A percentile compares a stretch with the other conserved stretches of the same genome.
Conservation (phyloP, 2,797 vertebrate species). For the Tenualosa ilisha region DNA sequence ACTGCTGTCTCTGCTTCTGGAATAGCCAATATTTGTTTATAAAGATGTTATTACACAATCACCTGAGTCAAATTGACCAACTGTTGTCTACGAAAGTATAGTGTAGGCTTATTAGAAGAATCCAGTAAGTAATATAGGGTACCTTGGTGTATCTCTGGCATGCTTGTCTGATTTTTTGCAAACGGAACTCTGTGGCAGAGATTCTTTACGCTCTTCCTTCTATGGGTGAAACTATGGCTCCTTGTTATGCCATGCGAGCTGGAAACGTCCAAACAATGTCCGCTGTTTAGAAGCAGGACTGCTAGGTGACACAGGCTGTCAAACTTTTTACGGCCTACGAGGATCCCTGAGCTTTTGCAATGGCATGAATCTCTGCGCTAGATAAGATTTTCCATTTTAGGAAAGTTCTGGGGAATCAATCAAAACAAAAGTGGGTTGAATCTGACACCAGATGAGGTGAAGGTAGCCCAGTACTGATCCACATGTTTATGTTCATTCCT, state of each 20-base stretch:
- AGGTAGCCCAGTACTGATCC: background rate
- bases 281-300: background rate
- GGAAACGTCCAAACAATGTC: background rate
- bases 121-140: background rate
- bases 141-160: background rate
- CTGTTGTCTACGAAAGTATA: no score
- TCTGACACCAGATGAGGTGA: background rate
- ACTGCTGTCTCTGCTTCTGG: background rate
- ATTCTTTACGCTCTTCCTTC: background rate
- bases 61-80: no score
- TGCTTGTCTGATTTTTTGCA: background rate
- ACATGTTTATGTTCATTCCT: background rate
- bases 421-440: slow-evolving; percentile 10
- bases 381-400: slow-evolving; percentile 19
- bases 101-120: no score
- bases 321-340: background rate
- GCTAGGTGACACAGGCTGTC: background rate
- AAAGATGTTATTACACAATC: background rate
- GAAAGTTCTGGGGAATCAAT: background rate
- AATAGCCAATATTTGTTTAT: background rate
- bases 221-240: background rate
- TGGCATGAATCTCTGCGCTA: background rate
- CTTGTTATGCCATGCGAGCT: background rate
- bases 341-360: background rate
- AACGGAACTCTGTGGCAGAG: background rate